Evolutionary conservation across 2,797 vertebrate genomes (phyloP), one percentile per base, ranked within the genome.

Genomic region (Gymnopithys bicolor): DNA sequence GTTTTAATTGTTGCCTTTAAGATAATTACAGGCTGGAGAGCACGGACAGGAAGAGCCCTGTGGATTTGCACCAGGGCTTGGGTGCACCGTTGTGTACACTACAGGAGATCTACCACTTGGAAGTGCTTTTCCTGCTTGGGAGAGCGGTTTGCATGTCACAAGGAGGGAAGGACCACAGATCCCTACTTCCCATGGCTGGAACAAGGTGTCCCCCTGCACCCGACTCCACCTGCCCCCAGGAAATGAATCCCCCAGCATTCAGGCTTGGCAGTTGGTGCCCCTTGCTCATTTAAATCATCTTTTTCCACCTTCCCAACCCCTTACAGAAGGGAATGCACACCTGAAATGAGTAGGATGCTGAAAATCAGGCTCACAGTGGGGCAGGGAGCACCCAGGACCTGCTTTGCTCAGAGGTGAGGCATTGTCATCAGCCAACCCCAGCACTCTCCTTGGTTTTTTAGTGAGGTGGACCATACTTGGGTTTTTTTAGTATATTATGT

Each of bases 1-100:
- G 90, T 91, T 93, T 80, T 95, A 97, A 96, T 96, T 96, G 94
- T 95, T 90, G 88, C 87, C 90, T 90, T 97, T 94, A 89, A 91
- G 86, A 90, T 96, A 96, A 97, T 97, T 96, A 93, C 91, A 95
- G 95, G 91, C 88, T 92, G 81, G 77, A 86, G 83, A 80, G 83
- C 35, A 1, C 0, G 11, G 92, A 76, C 48, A 66, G 94, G 94
- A 95, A 95, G 83, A 94, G 91, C 62, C 90, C 87, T 69, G 91
- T 86, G 87, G 93, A 94, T 94, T 95, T 71, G 32, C 91, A 83
- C 71, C 5, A 2, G 71, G 63, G 68, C 67, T 85, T 2, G 58
- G 90, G 69, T 7, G 5, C 80, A 59, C 91, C 45, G 49, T 69
- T 95, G 80, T 45, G 67, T 78, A 35, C 0, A 10, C n/a, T 41